These are phyloP conservation scores for Drosophila niveifrons DNA, from an alignment of 2,888 invertebrate genomes.

Conservation along the genomic window DNA sequence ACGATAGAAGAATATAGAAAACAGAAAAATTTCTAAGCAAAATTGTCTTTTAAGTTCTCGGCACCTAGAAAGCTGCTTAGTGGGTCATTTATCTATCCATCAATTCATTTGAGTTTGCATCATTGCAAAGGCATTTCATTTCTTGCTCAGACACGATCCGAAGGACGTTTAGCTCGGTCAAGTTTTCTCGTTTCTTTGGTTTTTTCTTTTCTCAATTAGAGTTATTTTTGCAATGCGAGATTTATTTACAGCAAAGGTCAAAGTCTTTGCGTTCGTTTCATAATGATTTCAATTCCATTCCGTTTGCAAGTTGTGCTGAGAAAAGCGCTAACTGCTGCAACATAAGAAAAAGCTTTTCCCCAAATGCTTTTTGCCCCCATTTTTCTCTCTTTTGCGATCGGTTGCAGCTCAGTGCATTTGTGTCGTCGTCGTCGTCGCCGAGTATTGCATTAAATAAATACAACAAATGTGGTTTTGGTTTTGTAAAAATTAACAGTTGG, in stretches of 20 bases:
- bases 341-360: slow-evolving; percentile 8
- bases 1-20: too few species aligned
- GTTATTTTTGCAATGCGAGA: slow-evolving; percentile 2
- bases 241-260: slow-evolving; percentile 23
- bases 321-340: slow-evolving; percentile 6
- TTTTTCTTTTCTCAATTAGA: neutral
- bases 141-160: neutral
- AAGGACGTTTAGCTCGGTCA: neutral
- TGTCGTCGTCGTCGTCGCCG: slow-evolving; percentile 2
- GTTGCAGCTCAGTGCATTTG: slow-evolving; percentile 16
- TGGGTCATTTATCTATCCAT: neutral
- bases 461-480: neutral
- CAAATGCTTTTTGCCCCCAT: neutral
- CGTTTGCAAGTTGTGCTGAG: slow-evolving; percentile 1
- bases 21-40: neutral
- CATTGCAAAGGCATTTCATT: neutral
- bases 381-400: slow-evolving; percentile 13
- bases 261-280: slow-evolving; percentile 26
- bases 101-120: neutral
- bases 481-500: neutral
- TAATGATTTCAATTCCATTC: slow-evolving; percentile 22
- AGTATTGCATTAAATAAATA: neutral
- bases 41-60: neutral
- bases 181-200: neutral
- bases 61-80: neutral